Evolutionary conservation across 2,797 vertebrate genomes (phyloP).

Genomic region (Sebastes vulpes): DNA sequence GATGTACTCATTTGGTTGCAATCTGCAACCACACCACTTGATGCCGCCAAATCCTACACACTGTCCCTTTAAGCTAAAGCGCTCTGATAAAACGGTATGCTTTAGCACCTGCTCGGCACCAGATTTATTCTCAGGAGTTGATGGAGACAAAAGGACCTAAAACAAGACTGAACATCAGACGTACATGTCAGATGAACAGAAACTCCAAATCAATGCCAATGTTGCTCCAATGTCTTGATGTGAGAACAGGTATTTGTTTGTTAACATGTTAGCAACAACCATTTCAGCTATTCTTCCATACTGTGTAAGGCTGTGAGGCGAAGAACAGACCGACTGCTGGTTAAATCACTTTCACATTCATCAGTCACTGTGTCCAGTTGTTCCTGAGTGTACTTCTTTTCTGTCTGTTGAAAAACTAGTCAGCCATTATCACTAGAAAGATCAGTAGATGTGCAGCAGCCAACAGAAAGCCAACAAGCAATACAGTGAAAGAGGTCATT

Average conservation of each 20-base stretch:
- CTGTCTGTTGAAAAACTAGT: constrained; percentile 1
- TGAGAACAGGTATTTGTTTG: background rate
- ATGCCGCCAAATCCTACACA: background rate
- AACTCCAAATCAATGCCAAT: background rate
- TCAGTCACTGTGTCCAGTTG: background rate
- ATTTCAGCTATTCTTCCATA: background rate
- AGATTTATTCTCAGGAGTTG: background rate
- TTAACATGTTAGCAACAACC: background rate
- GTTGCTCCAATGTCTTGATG: background rate
- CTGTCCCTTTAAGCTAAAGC: constrained; percentile 4
- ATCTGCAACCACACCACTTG: background rate
- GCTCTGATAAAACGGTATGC: constrained; percentile 4
- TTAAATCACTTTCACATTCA: background rate
- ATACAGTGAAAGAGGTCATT: constrained; percentile 14
- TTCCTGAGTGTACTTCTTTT: background rate
- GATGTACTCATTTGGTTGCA: no score
- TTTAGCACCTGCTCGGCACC: background rate
- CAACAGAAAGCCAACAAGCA: background rate
- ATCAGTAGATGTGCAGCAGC: background rate
- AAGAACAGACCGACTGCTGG: background rate
- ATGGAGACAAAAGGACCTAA: background rate
- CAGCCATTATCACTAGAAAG: background rate
- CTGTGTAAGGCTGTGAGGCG: background rate
- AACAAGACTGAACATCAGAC: background rate
- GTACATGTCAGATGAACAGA: background rate